Conservation (phyloP, 2,113 vertebrate genomes). For the Pituophis catenifer region DNA sequence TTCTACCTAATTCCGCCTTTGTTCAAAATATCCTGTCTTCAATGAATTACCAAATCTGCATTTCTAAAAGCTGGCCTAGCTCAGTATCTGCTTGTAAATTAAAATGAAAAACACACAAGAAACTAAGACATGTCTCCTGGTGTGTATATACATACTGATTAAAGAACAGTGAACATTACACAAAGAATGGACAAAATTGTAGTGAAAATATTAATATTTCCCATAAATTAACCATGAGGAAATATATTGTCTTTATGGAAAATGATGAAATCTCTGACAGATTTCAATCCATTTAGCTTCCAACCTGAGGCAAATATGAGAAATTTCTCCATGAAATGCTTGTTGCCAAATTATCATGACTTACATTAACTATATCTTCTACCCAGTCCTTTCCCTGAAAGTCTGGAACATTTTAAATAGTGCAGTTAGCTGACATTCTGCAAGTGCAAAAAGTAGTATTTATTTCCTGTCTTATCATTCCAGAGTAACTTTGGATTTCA, state of each 20-base stretch:
- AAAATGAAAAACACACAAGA: background rate
- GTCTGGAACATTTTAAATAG: background rate
- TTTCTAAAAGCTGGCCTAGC: too few species aligned
- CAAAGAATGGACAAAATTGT: background rate
- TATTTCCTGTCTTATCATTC: background rate
- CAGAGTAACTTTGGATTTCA: background rate
- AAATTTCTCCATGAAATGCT: background rate
- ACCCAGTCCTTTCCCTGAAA: background rate
- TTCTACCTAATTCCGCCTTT: too few species aligned
- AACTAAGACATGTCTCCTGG: background rate
- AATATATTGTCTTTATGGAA: background rate
- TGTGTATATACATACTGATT: background rate
- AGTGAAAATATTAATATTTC: background rate
- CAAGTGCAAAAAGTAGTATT: background rate
- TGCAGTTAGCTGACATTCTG: background rate
- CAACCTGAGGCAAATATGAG: background rate
- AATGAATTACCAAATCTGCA: too few species aligned
- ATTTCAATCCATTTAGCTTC: background rate
- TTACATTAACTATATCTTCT: background rate
- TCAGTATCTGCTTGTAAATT: background rate
- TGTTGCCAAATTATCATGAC: background rate
- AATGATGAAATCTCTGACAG: background rate
- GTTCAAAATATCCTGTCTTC: too few species aligned
- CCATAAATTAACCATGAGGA: background rate
- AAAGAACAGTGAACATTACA: background rate